Conservation (phyloP, 2,888 invertebrate genomes). For the Luperina testacea region DNA sequence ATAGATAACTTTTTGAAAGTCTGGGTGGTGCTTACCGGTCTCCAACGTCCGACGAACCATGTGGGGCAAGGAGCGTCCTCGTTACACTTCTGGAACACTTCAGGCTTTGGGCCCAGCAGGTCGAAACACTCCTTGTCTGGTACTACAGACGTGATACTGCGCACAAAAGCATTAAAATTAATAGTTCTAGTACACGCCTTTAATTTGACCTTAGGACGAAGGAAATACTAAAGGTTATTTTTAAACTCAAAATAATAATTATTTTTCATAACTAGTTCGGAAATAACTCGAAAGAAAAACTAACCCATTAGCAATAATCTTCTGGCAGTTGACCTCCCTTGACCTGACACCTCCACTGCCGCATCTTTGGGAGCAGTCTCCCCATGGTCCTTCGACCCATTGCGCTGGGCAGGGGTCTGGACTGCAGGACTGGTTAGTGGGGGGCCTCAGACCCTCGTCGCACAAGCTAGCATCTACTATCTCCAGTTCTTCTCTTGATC, state of each 20-base stretch:
- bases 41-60: conserved; percentile 97
- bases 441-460: conserved; percentile 93
- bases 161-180: conserved; percentile 1
- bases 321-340: conserved; percentile 94
- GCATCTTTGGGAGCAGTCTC: conserved; percentile 95
- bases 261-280: background rate
- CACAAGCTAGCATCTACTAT: conserved; percentile 94
- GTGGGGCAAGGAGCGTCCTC: conserved; percentile 94
- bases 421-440: conserved; percentile 93
- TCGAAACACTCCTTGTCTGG: conserved; percentile 94
- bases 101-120: conserved; percentile 92
- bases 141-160: conserved; percentile 91
- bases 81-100: conserved; percentile 93
- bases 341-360: conserved; percentile 93
- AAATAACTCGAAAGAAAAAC: conserved; percentile 24
- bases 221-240: background rate
- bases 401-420: conserved; percentile 94
- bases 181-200: background rate
- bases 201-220: background rate
- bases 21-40: conserved; percentile 92
- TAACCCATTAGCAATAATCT: conserved; percentile 93
- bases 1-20: background rate
- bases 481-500: conserved; percentile 93
- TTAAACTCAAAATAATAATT: background rate
- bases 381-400: conserved; percentile 95